Percentiles rank a stretch among this genome's conserved stretches.
These are phyloP conservation scores for Ernsta delagoae DNA, from an alignment of 2,888 invertebrate species.

Conservation along the genomic window DNA sequence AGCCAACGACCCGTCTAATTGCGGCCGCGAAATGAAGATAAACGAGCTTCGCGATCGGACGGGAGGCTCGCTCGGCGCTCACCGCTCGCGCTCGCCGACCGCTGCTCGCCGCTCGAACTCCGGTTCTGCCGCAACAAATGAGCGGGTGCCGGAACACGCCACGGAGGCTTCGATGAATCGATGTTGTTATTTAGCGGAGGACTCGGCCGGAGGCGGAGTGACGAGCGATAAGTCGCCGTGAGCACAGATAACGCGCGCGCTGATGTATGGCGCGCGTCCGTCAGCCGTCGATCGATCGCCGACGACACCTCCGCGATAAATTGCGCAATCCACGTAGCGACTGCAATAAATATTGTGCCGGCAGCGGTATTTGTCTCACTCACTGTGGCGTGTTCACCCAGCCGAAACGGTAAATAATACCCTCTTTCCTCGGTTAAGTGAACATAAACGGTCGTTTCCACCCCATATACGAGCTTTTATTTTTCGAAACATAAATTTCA, in stretches of 20 bases:
- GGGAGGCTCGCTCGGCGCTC: conserved; percentile 66
- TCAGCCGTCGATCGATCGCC: conserved; percentile 76
- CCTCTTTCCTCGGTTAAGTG: conserved; percentile 85
- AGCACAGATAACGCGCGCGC: conserved; percentile 80
- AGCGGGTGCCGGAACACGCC: conserved; percentile 54
- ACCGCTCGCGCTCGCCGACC: too few relatives aligned
- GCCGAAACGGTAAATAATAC: conserved; percentile 85
- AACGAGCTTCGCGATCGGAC: conserved; percentile 87
- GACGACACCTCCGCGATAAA: too few relatives aligned
- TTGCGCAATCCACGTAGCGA: too few relatives aligned
- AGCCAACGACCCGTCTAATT: conserved; percentile 89
- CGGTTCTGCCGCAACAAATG: conserved; percentile 65
- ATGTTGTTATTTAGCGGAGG: conserved; percentile 64
- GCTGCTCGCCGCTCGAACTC: conserved; percentile 42
- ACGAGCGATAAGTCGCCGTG: conserved; percentile 77
- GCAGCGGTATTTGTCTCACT: conserved; percentile 82
- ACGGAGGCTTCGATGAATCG: conserved; percentile 52
- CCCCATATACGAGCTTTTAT: conserved; percentile 84
- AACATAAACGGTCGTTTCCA: conserved; percentile 85
- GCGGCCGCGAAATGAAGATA: conserved; percentile 89
- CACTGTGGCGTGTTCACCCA: conserved; percentile 82
- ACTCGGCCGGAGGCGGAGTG: conserved; percentile 49
- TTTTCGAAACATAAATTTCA: conserved; percentile 83
- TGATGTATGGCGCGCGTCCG: conserved; percentile 79
- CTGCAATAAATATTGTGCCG: conserved; percentile 82